Conservation (phyloP, 2,113 vertebrate genomes). For the Murina feae region DNA sequence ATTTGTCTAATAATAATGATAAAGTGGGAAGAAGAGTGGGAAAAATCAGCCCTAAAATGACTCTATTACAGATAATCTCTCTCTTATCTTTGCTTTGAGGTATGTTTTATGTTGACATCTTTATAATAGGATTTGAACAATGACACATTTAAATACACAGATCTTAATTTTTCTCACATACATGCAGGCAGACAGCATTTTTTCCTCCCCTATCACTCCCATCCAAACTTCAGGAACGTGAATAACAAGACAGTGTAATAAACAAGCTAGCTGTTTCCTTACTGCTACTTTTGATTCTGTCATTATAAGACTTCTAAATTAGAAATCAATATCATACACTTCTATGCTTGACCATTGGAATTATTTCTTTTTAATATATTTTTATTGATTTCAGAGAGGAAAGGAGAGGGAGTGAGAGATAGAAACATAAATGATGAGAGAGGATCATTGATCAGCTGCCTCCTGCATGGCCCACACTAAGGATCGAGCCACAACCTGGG, state of each 20-base stretch:
- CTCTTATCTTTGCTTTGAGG: slow-evolving; percentile 15
- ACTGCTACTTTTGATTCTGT: not conserved
- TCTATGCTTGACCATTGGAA: not conserved
- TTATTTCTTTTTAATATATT: not conserved
- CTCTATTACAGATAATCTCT: not conserved
- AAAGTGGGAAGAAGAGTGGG: not conserved
- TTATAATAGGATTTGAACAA: not conserved
- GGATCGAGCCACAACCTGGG: no score
- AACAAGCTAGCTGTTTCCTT: not conserved
- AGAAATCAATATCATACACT: not conserved
- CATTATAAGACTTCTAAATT: not conserved
- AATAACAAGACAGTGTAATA: not conserved
- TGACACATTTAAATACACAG: not conserved
- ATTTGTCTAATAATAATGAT: slow-evolving; percentile 53
- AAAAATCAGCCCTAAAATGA: not conserved
- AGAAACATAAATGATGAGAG: no score
- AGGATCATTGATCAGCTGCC: no score
- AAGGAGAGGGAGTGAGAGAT: no score
- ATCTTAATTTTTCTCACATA: not conserved
- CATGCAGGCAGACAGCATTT: not conserved
- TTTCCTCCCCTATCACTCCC: not conserved
- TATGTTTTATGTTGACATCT: not conserved
- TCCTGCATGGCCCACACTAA: no score
- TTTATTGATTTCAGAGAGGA: no score
- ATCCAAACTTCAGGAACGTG: not conserved